Evolutionary conservation across 2,888 invertebrate genomes (phyloP), one percentile per base, ranked within the genome.

Genomic region (Athalia circularis): DNA sequence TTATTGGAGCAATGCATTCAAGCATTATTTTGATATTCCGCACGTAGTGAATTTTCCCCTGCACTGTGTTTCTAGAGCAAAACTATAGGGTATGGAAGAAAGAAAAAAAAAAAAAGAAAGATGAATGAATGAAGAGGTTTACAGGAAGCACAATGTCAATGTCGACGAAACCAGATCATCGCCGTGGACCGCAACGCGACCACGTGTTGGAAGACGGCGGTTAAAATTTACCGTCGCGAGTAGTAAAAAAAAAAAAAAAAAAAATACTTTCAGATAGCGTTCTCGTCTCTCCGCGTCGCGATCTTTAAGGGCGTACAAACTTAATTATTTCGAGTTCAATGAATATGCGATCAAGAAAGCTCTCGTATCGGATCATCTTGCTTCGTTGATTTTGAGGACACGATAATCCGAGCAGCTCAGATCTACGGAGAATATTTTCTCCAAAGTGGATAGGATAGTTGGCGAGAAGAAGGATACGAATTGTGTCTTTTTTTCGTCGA

Each of bases 331-430:
- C 86, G 83, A 86, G 86, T 83, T 85, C 85, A 86, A 84, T 85
- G 86, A 88, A 83, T 86, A 85, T 83, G 85, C 84, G 86, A 87
- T 83, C 86, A 85, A 87, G 85, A 83, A 84, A 85, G 84, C 84
- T 81, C 85, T 87, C 87, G 83, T 86, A 88, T 87, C 87, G 86
- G 84, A 87, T 89, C 86, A 86, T 86, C 81, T 85, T 87, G 87
- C 87, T 88, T 85, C 84, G 85, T 80, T 87, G 87, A 85, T 87
- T 86, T 82, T 84, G 86, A 87, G 85, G 81, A 82, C 83, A 83
- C 83, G 83, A 83, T 87, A 87, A 88, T 87, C 87, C 85, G 29
- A 29, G 29, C 29, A 29, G 29, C 29, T 29, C 29, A 29, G 29
- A 29, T 29, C 29, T 29, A 29, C 29, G 29, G 29, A 29, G 29